Base-by-base conservation (phyloP, 1,140 invertebrate species). In the Drosophila neocordata region DNA sequence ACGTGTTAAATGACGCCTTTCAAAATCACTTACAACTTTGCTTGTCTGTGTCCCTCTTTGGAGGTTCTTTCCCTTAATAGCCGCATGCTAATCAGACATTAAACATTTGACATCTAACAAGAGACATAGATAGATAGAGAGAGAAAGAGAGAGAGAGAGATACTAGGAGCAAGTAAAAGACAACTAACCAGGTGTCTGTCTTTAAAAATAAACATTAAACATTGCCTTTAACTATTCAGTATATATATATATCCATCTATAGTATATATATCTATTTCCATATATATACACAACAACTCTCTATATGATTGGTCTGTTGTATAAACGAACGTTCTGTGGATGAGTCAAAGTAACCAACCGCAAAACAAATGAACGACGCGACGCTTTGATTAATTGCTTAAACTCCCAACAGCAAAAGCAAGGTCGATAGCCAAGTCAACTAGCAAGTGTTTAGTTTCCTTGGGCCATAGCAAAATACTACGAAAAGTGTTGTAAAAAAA, bases 331-430 rank as follows among this genome's bases (percentile, higher is more conserved):
- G 41, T 44, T 48, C 41, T 48, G 9, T 15, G 20, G 24, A 67
- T 71, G 64, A 66, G 51, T 71, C 34, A 37, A 51, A 66, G 57
- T 57, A 61, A 66, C 56, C 48, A 69, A 61, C 65, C 69, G 69
- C 55, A 53, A 55, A 75, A 55, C 56, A 69, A 77, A 69, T 69
- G 65, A 77, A 66, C 51, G 52, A 68, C 56, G 69, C 63, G 67
- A 27, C 56, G 55, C 24, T 65, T 65, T 78, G 75, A 78, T 78
- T 78, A 75, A 78, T 78, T 75, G 44, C 58, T 56, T 24, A 31
- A 63, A 67, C 37, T 48, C 31, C 48, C 37, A 58, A 56, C 41
- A 48, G 57, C 41, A 5, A 37, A 5, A 37, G 13, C 13, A 9
- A 24, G 11, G 8, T 22, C 22, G 58, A 22, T 34, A 12, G 31